A percentile compares a stretch with the other conserved stretches of the same genome.
phyloP scores from a whole-genome alignment of 2,888 invertebrate genomes.

The Volucella zonaria region DNA sequence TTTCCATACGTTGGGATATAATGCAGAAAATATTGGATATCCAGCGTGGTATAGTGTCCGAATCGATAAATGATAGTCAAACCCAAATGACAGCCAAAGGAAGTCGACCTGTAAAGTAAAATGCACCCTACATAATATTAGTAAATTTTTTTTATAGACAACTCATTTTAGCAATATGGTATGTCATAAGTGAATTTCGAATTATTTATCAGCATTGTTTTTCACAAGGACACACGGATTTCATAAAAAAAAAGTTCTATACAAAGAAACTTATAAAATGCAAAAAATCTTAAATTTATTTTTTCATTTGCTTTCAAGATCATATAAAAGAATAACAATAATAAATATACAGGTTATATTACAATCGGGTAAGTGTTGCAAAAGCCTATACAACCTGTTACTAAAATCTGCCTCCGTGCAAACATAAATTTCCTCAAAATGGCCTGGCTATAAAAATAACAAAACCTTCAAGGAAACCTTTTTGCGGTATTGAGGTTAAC shows the following conservation, averaged over 20 bases:
- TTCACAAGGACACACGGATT: background rate
- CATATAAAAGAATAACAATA: constrained; percentile 15
- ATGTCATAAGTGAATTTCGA: no score
- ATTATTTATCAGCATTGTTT: no score
- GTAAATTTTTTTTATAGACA: no score
- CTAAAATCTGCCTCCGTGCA: constrained; percentile 53
- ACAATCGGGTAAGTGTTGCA: constrained; percentile 64
- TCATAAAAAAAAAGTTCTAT: background rate
- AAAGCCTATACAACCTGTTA: constrained; percentile 44
- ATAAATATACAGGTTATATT: constrained; percentile 20
- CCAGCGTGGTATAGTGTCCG: no score
- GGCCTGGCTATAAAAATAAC: constrained; percentile 65
- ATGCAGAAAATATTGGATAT: no score
- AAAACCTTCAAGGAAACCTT: constrained; percentile 69
- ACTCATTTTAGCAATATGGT: no score
- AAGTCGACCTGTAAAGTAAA: no score
- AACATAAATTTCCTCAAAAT: constrained; percentile 42
- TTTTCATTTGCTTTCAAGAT: constrained; percentile 24
- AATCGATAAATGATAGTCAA: no score
- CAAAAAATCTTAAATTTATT: constrained; percentile 20
- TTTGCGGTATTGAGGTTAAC: constrained; percentile 66
- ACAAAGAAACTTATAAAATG: constrained; percentile 16
- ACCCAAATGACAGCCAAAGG: no score
- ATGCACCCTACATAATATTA: no score
- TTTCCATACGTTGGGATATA: no score